Base-by-base conservation (phyloP, 2,797 vertebrate genomes). In the Calcarius lapponicus region DNA sequence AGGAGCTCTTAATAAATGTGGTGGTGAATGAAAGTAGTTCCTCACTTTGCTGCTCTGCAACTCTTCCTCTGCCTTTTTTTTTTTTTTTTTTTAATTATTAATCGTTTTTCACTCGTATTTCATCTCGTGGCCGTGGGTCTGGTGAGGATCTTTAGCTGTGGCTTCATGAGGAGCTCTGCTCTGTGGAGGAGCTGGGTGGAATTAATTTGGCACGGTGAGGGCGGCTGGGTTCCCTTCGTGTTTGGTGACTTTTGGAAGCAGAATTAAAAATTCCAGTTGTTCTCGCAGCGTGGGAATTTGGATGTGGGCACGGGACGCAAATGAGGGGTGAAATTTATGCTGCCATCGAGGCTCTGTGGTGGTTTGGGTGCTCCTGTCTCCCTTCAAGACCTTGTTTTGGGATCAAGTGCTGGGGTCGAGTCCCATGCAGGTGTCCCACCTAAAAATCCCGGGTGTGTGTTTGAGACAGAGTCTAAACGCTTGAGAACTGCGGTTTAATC, bases 1-100 rank as follows among this genome's bases (percentile, higher is more conserved):
- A 36, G 8, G 74, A 84, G 67, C 70, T 86, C 88, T 47, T 84
- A n/a, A 50, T 67, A 74, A 76, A 66, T 5, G 40, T 54, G 54
- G 53, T 75, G 72, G 86, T 58, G 80, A 78, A 95, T 65, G 73
- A 71, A 80, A 87, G 78, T n/a, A 13, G 45, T 24, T 67, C 71
- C 65, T 83, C 10, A 0, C 48, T 79, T 75, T 66, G 45, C 71
- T 66, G 81, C 32, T 75, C 26, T 75, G 71, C 71, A 43, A 58
- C 53, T 75, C 81, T 66, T 84, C 81, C 60, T 43, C 5, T 2
- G 17, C 9, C 36, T 50, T 36, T 36, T 45, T 62, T 61, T 43
- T 31, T 69, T 71, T 60, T 51, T 61, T 71, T 71, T 72, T 80
- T 74, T 0, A 82, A 75, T 89, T 76, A 64, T 89, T 82, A 64